phyloP scores from a whole-genome alignment of 2,113 vertebrate genomes.

The Gadus chalcogrammus region DNA sequence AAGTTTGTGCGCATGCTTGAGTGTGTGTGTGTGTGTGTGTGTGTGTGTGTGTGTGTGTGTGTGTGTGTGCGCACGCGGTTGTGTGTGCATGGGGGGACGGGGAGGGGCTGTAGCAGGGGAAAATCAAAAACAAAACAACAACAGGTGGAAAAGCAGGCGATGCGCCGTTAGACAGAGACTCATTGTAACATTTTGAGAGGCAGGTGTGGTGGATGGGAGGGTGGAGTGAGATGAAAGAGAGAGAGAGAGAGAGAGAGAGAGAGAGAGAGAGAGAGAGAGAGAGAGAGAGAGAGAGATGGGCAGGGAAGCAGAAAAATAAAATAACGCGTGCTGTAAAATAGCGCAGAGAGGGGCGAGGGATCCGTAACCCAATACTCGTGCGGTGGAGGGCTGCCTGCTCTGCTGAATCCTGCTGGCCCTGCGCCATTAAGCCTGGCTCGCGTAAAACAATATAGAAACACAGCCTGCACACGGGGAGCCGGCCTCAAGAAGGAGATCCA shows the following conservation, averaged over 20 bases:
- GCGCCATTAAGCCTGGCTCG: constrained; percentile 39
- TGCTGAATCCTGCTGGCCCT: constrained; percentile 42
- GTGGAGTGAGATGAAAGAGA: constrained; percentile 58
- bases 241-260: constrained; percentile 13
- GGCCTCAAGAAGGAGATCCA: background rate
- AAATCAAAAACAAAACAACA: too few species aligned
- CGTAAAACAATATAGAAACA: constrained; percentile 50
- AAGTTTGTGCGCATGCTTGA: too few species aligned
- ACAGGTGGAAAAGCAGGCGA: constrained; percentile 19
- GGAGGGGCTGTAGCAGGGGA: background rate
- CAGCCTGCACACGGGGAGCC: constrained; percentile 23
- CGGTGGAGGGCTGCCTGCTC: constrained; percentile 32
- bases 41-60: too few species aligned
- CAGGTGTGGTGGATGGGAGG: constrained; percentile 48
- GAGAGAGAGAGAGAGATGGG: constrained; percentile 20
- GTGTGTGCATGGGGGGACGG: background rate
- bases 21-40: too few species aligned
- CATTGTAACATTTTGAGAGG: constrained; percentile 54
- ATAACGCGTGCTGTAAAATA: background rate
- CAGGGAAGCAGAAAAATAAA: background rate
- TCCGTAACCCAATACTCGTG: constrained; percentile 49
- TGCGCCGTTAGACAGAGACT: constrained; percentile 42
- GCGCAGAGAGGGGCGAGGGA: constrained; percentile 11
- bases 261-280: constrained; percentile 23
- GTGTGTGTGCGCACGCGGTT: too few species aligned